Base-by-base conservation (phyloP, 2,113 vertebrate species). In the Apistogramma diplotaenia region DNA sequence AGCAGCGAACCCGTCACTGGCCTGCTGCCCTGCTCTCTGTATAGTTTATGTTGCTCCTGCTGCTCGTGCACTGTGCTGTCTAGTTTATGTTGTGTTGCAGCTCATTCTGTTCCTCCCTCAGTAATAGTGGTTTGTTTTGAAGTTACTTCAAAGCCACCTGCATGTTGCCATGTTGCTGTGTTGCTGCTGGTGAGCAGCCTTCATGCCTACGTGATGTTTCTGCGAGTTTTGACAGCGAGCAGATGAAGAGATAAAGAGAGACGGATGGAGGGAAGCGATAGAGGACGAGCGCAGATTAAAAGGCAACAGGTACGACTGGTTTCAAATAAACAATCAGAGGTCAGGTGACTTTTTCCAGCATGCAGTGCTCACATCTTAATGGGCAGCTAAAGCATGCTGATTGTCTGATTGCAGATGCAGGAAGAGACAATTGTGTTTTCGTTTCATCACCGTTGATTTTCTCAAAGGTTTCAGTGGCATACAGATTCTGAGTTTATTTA, bases 151-250 rank as follows among this genome's bases (percentile, higher is more conserved):
- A 91, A 93, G 90, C 51, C 27, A 84, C 87, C 90, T 81, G 90
- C 85, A 91, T 90, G 81, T 60, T 84, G 65, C 51, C 40, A 11
- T 54, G 67, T 56, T 82, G 43, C 74, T 35, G 73, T 57, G 70
- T 43, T 51, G 56, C 67, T 81, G 87, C 46, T 79, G 81, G 77
- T 57, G 2, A 33, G 72, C 40, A 4, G 79, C 88, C 88, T 37
- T 59, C 23, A 57, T 88, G 90, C 87, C 81, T 93, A 93, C 92
- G 92, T 93, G 92, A 87, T 87, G 92, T 86, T 89, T 78, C 85
- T 87, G 33, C n/a, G 15, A 74, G 76, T 84, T 53, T 61, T 87
- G 80, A 87, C 85, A 87, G 83, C 9, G 7, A 49, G 55, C 78
- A 16, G 82, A 88, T 86, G 46, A 40, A 75, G 35, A 56, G 85